A percentile compares a stretch with the other conserved stretches of the same genome.
Conservation (phyloP, 2,888 invertebrate genomes). For the Neuroscelio doddi region DNA sequence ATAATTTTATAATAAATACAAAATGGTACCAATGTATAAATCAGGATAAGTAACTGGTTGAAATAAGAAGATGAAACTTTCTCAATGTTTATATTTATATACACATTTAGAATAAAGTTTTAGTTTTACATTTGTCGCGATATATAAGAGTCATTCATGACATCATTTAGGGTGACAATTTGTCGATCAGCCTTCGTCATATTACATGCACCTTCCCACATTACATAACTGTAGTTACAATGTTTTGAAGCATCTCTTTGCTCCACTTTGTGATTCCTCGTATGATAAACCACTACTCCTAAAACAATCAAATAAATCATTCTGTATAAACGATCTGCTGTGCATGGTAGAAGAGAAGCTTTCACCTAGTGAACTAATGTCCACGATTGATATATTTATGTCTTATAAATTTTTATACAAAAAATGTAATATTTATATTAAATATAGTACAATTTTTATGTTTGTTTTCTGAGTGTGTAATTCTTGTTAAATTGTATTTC, state of each 20-base stretch:
- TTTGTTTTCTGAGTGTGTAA: too few relatives aligned
- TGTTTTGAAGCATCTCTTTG: slow-evolving; percentile 16
- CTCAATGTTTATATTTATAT: too few relatives aligned
- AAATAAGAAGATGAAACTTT: too few relatives aligned
- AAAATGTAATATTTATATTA: too few relatives aligned
- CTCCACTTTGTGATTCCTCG: slow-evolving; percentile 44
- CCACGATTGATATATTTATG: neutral
- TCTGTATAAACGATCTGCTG: slow-evolving; percentile 59
- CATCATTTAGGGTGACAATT: neutral
- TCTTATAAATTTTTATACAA: neutral
- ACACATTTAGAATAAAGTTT: neutral
- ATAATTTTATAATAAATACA: neutral
- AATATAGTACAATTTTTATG: too few relatives aligned
- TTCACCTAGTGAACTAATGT: slow-evolving; percentile 6
- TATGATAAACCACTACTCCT: slow-evolving; percentile 59
- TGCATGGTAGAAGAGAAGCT: slow-evolving; percentile 49
- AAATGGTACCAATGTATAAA: too few relatives aligned
- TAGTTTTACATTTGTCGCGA: neutral
- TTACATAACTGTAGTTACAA: slow-evolving; percentile 17
- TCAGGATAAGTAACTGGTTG: too few relatives aligned
- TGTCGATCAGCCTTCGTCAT: slow-evolving; percentile 3
- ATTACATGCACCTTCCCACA: slow-evolving; percentile 6
- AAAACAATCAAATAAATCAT: slow-evolving; percentile 62
- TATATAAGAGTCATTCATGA: neutral
- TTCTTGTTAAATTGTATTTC: too few relatives aligned